Percentiles rank a stretch among this genome's conserved stretches.
Conservation (phyloP, 2,888 invertebrate genomes). For the Pristionchus exspectatus region DNA sequence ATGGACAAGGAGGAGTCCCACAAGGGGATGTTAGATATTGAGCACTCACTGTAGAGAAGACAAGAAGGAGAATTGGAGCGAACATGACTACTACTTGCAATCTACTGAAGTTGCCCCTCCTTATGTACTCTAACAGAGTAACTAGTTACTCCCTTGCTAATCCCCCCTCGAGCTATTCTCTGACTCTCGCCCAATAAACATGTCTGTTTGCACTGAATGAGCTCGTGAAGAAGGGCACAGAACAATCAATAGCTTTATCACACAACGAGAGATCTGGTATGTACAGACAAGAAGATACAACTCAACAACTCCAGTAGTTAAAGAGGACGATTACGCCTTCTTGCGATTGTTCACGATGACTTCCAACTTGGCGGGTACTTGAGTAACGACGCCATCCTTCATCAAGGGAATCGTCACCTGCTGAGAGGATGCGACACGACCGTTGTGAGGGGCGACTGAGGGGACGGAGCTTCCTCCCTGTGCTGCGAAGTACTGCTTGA, state of each 20-base stretch:
- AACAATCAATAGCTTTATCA: conserved; percentile 35
- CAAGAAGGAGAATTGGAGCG: neutral
- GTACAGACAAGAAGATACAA: conserved; percentile 16
- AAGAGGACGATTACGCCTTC: neutral
- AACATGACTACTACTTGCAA: conserved; percentile 35
- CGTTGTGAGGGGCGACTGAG: neutral
- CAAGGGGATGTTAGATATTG: conserved; percentile 11
- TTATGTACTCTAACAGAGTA: neutral
- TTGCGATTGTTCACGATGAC: neutral
- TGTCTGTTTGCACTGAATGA: neutral
- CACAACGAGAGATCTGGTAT: conserved; percentile 24
- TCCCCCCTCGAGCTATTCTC: conserved; percentile 37
- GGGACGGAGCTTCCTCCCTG: neutral
- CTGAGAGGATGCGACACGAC: neutral
- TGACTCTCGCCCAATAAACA: conserved; percentile 24
- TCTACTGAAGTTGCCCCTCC: neutral
- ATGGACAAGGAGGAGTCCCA: conserved; percentile 16
- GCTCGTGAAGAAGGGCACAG: neutral
- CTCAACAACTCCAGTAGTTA: neutral
- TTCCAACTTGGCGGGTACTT: neutral
- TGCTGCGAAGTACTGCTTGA: conserved; percentile 7
- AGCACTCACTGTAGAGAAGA: neutral
- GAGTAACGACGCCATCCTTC: conserved; percentile 3
- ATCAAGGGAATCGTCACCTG: neutral
- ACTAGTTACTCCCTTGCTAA: conserved; percentile 17